Evolutionary conservation across 2,888 invertebrate species (phyloP), one percentile per base, ranked within the genome.

Genomic region (Agrilus biguttatus): DNA sequence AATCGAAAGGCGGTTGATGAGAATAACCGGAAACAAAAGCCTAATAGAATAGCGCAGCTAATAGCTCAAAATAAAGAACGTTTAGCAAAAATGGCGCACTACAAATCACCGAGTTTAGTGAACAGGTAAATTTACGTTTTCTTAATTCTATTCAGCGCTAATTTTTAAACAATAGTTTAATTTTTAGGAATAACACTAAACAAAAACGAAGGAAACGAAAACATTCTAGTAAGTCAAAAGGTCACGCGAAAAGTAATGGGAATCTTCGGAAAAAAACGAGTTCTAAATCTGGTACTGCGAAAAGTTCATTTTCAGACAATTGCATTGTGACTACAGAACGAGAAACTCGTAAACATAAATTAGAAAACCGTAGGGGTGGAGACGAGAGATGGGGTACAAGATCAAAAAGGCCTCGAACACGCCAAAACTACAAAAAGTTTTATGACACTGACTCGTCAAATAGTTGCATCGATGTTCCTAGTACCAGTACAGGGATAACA

Each of bases 21-120:
- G 52, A 51, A 47, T 39, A 55, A 51, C 42, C 60, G 57, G 41
- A 63, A 61, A 49, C 57, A 61, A 33, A 68, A 66, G 51, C 60
- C 63, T 0, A 84, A 83, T 61, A 71, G 82, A 47, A 75, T 85
- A 54, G 80, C 82, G 14, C 78, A 80, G 50, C 64, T 85, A 39
- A 83, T 85, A 43, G 79, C 82, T 3, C 77, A 81, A 48, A 79
- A 84, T 43, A 74, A 82, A 40, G 73, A 77, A 37, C 78, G 80
- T 43, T 67, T 81, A 34, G 67, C 76, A 40, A 76, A 78, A 47
- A 63, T 78, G 53, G 78, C 82, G 7, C 73, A 72, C 39, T 61
- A 69, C 47, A 80, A 78, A 59, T 68, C 71, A 38, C 57, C 67
- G 44, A 65, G 64, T 40, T 54, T 66, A 48, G 56, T 64, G 3